Conservation (phyloP, 2,888 invertebrate genomes). For the Nesidiocoris tenuis region DNA sequence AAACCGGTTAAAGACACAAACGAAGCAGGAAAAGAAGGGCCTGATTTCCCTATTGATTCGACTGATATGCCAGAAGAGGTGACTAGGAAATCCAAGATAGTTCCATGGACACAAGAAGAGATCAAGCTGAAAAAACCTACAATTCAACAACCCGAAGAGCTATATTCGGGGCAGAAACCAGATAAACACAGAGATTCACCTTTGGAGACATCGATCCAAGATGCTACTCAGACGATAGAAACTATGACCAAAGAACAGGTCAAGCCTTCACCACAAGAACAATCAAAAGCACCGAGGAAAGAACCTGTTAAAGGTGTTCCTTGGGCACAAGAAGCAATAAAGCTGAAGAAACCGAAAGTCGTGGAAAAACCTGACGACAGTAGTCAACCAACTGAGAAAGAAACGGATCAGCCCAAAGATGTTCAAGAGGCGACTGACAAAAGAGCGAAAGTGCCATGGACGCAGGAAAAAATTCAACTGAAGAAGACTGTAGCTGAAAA, state of each 20-base stretch:
- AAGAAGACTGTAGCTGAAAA: slow-evolving; percentile 42
- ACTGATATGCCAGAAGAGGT: background rate
- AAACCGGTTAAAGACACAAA: slow-evolving; percentile 41
- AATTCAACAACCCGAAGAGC: slow-evolving; percentile 1
- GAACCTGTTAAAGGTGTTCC: slow-evolving; percentile 52
- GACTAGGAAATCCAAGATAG: slow-evolving; percentile 26
- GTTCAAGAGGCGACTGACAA: slow-evolving; percentile 11
- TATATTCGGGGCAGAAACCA: slow-evolving; percentile 43
- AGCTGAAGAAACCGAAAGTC: slow-evolving; percentile 52
- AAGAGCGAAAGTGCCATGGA: slow-evolving; percentile 53
- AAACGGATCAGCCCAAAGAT: slow-evolving; percentile 28
- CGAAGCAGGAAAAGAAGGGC: background rate
- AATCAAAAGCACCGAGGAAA: slow-evolving; percentile 33
- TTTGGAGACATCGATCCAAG: background rate
- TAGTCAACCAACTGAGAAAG: slow-evolving; percentile 34
- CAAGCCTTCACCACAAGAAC: background rate
- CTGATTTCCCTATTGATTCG: background rate
- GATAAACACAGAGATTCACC: slow-evolving; percentile 48
- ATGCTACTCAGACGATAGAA: background rate
- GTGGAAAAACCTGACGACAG: slow-evolving; percentile 51
- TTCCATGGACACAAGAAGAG: slow-evolving; percentile 55
- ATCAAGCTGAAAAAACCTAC: slow-evolving; percentile 48
- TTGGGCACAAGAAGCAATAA: slow-evolving; percentile 55
- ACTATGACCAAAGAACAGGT: background rate
- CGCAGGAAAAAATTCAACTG: slow-evolving; percentile 53